These are phyloP conservation scores for Hydrotaea diabolus DNA, from an alignment of 2,888 invertebrate species.

Conservation along the genomic window DNA sequence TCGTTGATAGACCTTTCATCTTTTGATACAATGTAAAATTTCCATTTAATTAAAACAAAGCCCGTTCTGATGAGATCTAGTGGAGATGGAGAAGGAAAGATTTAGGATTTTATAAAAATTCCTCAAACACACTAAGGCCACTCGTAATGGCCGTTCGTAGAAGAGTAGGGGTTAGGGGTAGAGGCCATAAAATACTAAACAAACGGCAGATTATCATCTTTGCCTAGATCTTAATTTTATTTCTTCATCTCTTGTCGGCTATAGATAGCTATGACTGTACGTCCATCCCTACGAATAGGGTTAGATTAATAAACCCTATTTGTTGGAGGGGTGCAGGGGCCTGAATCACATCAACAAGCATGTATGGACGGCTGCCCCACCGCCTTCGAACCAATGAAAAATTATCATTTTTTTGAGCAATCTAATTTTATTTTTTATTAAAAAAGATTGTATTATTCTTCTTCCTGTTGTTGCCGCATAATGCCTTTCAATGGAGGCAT, in stretches of 20 bases:
- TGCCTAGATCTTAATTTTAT: slow-evolving; percentile 1
- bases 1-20: slow-evolving; percentile 35
- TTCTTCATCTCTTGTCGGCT: slow-evolving; percentile 32
- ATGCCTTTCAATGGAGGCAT: not conserved
- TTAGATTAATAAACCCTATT: slow-evolving; percentile 18
- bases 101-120: slow-evolving; percentile 9
- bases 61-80: not conserved
- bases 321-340: not conserved
- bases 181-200: not conserved
- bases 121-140: not conserved
- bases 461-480: not conserved
- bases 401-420: slow-evolving; percentile 30
- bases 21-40: slow-evolving; percentile 30
- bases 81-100: not conserved
- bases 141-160: not conserved
- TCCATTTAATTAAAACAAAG: slow-evolving; percentile 21
- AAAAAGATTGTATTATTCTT: not conserved
- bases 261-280: too few relatives aligned
- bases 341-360: not conserved
- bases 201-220: not conserved
- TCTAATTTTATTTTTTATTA: slow-evolving; percentile 28
- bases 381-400: not conserved
- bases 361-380: not conserved
- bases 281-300: not conserved
- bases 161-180: too few relatives aligned